Evolutionary conservation across 2,888 invertebrate species (phyloP), one percentile per base, ranked within the genome.

Genomic region (Lomographa bimaculata): DNA sequence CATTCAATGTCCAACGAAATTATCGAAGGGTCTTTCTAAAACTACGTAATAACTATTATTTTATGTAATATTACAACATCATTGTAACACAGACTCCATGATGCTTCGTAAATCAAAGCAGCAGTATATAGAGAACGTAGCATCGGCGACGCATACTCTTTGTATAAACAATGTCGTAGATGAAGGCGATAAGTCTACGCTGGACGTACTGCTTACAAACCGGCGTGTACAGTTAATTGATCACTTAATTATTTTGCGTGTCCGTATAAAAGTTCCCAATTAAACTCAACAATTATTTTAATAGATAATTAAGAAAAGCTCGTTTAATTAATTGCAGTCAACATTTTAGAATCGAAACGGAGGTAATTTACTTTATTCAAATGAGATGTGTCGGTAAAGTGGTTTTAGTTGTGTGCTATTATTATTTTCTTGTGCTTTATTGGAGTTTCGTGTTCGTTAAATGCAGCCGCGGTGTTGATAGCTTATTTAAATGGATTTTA

Each of bases 231-330:
- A 56, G 77, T 80, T 83, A 87, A 86, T 87, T 83, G 82, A 85
- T 79, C 80, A 78, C 84, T 84, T 84, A 81, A 85, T 85, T 84
- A 85, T 84, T 83, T 85, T 74, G 82, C 81, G 73, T 84, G 82
- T 82, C 70, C 67, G 56, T 71, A 75, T 73, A 75, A 79, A 79
- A 81, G 69, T 73, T 72, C 74, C 79, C 79, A 85, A 83, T 85
- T 84, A 80, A 85, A 80, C 66, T 64, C 54, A 71, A 76, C 78
- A 80, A 81, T 83, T 81, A 80, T 78, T 79, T 76, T 76, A 82
- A 83, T 83, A 79, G 83, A 79, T 82, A 85, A 84, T 85, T 86
- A 85, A 86, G 78, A 74, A 79, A 83, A 72, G 69, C 70, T 69
- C 73, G 66, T 80, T 74, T 74, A 81, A 82, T 86, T 84, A 79